Evolutionary conservation across 1,140 invertebrate species (phyloP).

Genomic region (Mycetomoellerius zeteki): DNA sequence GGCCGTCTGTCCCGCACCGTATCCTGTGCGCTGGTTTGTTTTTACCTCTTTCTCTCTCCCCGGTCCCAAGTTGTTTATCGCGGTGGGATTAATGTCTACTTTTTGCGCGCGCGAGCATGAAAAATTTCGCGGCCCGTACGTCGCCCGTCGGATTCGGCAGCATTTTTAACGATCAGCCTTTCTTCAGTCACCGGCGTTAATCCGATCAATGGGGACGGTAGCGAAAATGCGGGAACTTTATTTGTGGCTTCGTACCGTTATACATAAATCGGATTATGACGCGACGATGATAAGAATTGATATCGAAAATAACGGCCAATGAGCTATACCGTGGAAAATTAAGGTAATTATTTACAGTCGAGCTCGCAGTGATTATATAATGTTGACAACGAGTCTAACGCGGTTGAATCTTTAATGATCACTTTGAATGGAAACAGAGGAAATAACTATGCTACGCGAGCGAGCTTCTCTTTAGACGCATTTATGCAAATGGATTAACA

Average conservation of each 20-base stretch:
- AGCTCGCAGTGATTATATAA: neutral
- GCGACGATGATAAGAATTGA: neutral
- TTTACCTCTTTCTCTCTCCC: neutral
- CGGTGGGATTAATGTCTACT: slow-evolving; percentile 36
- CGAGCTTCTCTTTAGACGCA: neutral
- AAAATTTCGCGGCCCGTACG: slow-evolving; percentile 44
- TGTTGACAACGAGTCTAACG: neutral
- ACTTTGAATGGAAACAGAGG: neutral
- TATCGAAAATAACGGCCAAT: neutral
- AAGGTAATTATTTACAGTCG: neutral
- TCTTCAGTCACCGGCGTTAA: slow-evolving; percentile 47
- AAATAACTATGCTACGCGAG: neutral
- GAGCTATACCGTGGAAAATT: neutral
- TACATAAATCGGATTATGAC: slow-evolving; percentile 3
- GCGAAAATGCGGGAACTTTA: slow-evolving; percentile 18
- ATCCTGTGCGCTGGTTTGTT: neutral
- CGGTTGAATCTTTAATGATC: slow-evolving; percentile 32
- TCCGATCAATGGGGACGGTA: slow-evolving; percentile 16
- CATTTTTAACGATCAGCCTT: slow-evolving; percentile 53
- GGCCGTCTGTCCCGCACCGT: neutral
- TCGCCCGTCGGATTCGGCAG: slow-evolving; percentile 8
- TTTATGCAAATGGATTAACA: slow-evolving; percentile 35
- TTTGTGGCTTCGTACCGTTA: neutral
- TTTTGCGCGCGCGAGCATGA: slow-evolving; percentile 25
- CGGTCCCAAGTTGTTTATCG: slow-evolving; percentile 52